These are phyloP conservation scores for Anser cygnoides DNA, from an alignment of 2,113 vertebrate genomes.

Conservation along the genomic window DNA sequence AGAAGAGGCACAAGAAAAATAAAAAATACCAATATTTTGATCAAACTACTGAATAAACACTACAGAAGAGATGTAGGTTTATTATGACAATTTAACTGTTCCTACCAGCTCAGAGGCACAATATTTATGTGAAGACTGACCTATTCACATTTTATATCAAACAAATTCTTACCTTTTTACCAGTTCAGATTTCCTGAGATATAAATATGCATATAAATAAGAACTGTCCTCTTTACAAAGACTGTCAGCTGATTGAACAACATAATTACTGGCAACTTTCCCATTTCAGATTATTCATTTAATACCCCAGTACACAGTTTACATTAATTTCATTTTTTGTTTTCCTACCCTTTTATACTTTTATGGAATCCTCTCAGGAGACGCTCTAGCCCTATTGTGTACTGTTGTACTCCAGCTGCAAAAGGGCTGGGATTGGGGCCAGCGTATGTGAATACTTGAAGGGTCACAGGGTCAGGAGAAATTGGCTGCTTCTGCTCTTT, in stretches of 20 bases:
- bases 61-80: not conserved
- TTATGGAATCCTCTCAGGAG: conserved; percentile 65
- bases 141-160: not conserved
- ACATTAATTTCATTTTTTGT: conserved; percentile 70
- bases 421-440: conserved; percentile 59
- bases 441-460: conserved; percentile 56
- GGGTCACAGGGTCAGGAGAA: conserved; percentile 64
- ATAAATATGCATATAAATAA: conserved; percentile 26
- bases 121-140: conserved; percentile 18
- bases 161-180: conserved; percentile 38
- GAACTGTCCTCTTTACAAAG: conserved; percentile 24
- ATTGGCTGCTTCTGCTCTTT: conserved; percentile 66
- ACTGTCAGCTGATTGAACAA: conserved; percentile 40
- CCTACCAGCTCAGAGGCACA: not conserved
- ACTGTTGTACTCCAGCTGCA: conserved; percentile 76
- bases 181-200: conserved; percentile 42
- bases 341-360: conserved; percentile 68
- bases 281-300: conserved; percentile 65
- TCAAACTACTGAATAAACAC: not conserved
- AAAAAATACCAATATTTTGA: not conserved
- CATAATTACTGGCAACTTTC: conserved; percentile 41
- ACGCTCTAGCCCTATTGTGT: conserved; percentile 48
- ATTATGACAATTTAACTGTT: not conserved
- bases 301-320: conserved; percentile 58
- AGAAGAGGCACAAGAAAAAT: not conserved